A percentile compares a stretch with the other conserved stretches of the same genome.
These are phyloP conservation scores for Myathropa florea DNA, from an alignment of 2,888 invertebrate genomes.

Conservation along the genomic window DNA sequence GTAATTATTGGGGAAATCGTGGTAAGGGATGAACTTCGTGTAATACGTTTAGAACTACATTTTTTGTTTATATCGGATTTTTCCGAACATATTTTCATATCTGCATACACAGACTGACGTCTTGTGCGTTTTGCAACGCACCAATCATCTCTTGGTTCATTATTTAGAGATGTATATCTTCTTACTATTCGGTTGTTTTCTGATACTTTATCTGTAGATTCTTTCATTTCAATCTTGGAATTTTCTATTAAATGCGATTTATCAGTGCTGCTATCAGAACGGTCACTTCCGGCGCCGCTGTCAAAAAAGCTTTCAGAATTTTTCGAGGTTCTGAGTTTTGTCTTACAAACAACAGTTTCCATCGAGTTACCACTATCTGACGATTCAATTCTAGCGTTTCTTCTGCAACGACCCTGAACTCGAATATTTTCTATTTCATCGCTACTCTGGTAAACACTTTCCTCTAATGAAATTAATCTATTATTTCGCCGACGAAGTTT, in stretches of 20 bases:
- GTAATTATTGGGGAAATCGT: neutral
- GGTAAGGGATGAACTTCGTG: neutral
- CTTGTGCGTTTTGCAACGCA: conserved; percentile 7
- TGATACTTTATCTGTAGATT: neutral
- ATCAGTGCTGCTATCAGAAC: conserved; percentile 15
- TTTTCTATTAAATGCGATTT: neutral
- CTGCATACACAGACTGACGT: neutral
- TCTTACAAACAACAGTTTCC: neutral
- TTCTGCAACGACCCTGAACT: neutral
- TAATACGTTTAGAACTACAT: neutral
- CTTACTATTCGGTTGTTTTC: neutral
- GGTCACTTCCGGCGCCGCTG: conserved; percentile 41
- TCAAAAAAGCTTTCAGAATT: conserved; percentile 37
- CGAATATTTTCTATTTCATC: neutral
- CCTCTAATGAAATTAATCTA: neutral
- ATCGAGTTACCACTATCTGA: neutral
- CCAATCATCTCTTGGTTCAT: neutral
- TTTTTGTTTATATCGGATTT: neutral
- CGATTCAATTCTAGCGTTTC: neutral
- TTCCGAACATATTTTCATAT: neutral
- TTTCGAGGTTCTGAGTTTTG: neutral
- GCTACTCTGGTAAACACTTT: neutral
- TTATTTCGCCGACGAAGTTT: neutral
- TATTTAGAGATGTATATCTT: conserved; percentile 10
- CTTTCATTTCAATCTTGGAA: neutral